These are phyloP conservation scores for Ramphastos sulfuratus DNA, from an alignment of 2,113 vertebrate species.

Conservation along the genomic window DNA sequence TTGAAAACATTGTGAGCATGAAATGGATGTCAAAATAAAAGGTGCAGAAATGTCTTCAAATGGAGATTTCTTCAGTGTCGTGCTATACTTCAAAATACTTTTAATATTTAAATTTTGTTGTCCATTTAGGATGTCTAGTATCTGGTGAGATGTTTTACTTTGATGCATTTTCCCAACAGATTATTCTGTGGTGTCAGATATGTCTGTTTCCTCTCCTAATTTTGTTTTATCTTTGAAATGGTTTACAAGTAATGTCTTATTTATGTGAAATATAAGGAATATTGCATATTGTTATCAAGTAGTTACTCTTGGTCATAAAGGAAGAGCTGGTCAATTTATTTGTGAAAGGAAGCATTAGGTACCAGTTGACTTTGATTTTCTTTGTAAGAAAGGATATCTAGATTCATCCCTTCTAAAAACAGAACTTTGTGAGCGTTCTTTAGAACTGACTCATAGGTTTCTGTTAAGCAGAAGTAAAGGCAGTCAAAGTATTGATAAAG, in stretches of 20 bases:
- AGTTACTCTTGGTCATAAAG: background rate
- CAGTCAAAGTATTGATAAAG: background rate
- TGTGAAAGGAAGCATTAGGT: background rate
- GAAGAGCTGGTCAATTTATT: background rate
- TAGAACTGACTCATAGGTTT: background rate
- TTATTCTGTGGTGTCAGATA: background rate
- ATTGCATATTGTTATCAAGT: background rate
- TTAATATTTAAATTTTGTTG: slow-evolving; percentile 50
- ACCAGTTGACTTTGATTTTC: background rate
- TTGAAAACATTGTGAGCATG: background rate
- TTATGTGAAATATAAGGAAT: background rate
- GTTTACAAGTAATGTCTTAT: background rate
- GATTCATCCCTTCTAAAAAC: background rate
- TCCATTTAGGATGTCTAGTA: background rate
- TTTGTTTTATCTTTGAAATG: background rate
- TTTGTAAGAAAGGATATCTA: background rate
- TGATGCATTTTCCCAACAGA: background rate
- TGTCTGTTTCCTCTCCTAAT: background rate
- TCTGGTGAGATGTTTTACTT: slow-evolving; percentile 4
- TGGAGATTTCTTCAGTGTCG: background rate
- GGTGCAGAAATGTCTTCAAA: slow-evolving; percentile 18
- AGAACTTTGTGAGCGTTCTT: background rate
- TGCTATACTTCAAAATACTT: slow-evolving; percentile 25
- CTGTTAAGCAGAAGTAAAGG: background rate
- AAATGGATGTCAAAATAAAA: slow-evolving; percentile 27